phyloP scores from a whole-genome alignment of 2,888 invertebrate genomes.

The Blastobasis lacticolella region DNA sequence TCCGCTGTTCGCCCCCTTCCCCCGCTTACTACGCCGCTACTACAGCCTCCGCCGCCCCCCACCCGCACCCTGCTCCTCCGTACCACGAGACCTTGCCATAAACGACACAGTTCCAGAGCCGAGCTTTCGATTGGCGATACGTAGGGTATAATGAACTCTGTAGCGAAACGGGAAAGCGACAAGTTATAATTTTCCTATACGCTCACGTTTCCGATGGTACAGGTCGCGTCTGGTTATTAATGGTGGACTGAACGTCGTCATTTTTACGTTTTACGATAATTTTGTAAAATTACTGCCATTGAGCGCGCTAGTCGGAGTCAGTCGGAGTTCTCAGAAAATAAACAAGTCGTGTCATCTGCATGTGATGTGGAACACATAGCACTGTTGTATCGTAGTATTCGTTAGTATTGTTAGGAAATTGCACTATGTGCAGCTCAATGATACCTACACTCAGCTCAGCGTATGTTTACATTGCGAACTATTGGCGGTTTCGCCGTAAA shows the following conservation, averaged over 20 bases:
- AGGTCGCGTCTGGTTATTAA: conserved; percentile 27
- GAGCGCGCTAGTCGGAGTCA: conserved; percentile 23
- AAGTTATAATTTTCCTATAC: no score
- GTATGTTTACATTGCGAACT: not conserved
- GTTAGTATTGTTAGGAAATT: conserved; percentile 14
- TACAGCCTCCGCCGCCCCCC: conserved; percentile 44
- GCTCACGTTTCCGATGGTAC: conserved; percentile 21
- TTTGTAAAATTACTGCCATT: conserved; percentile 48
- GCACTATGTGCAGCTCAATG: conserved; percentile 25
- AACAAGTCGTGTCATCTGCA: conserved; percentile 40
- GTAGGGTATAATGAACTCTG: no score
- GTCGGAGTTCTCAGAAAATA: conserved; percentile 26
- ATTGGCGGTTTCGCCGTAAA: no score
- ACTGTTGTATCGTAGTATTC: no score
- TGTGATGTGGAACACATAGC: no score
- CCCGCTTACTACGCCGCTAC: conserved; percentile 55
- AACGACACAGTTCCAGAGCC: conserved; percentile 4
- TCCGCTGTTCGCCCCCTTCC: conserved; percentile 13
- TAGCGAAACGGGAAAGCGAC: no score
- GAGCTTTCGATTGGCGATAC: conserved; percentile 10
- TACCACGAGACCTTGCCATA: conserved; percentile 27
- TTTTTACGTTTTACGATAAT: conserved; percentile 47
- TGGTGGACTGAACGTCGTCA: conserved; percentile 28
- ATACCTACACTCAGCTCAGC: not conserved
- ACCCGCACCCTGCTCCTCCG: conserved; percentile 30